Percentiles rank a stretch among this genome's conserved stretches.
phyloP scores from a whole-genome alignment of 2,888 invertebrate species.

The Drosophila mimica region DNA sequence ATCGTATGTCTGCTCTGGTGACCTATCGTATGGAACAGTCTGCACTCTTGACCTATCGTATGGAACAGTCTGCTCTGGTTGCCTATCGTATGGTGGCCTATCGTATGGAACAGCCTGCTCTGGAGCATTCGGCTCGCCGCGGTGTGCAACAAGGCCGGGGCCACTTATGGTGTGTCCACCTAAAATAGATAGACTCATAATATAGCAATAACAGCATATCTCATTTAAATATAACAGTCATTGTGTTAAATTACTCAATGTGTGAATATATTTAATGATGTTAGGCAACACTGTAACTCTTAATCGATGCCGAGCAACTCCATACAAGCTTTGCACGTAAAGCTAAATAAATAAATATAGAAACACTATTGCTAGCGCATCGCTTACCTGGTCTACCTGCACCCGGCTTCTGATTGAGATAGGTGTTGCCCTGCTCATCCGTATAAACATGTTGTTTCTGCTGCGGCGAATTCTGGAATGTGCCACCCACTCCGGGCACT shows the following conservation, averaged over 20 bases:
- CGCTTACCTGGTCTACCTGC: conserved; percentile 30
- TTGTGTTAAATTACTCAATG: background rate
- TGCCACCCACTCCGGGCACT: conserved; percentile 59
- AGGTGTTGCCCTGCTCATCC: conserved; percentile 54
- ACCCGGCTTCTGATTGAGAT: conserved; percentile 30
- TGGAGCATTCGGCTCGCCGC: conserved; percentile 21
- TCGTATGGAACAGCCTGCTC: background rate
- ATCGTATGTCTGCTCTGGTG: too few species aligned
- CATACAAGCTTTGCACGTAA: background rate
- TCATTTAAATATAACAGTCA: background rate
- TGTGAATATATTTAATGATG: background rate
- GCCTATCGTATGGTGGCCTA: background rate
- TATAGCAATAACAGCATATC: background rate
- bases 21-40: too few species aligned
- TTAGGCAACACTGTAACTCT: background rate
- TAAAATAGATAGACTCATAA: background rate
- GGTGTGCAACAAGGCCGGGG: conserved; percentile 34
- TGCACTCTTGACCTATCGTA: too few species aligned
- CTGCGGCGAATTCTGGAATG: conserved; percentile 40
- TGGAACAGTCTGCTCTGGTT: background rate
- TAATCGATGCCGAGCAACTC: background rate
- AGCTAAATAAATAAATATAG: background rate
- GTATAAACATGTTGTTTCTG: conserved; percentile 42
- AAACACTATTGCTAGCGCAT: background rate
- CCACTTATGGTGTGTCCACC: conserved; percentile 52